These are phyloP conservation scores for Norana najaformis DNA, from an alignment of 2,888 invertebrate species.

Conservation along the genomic window DNA sequence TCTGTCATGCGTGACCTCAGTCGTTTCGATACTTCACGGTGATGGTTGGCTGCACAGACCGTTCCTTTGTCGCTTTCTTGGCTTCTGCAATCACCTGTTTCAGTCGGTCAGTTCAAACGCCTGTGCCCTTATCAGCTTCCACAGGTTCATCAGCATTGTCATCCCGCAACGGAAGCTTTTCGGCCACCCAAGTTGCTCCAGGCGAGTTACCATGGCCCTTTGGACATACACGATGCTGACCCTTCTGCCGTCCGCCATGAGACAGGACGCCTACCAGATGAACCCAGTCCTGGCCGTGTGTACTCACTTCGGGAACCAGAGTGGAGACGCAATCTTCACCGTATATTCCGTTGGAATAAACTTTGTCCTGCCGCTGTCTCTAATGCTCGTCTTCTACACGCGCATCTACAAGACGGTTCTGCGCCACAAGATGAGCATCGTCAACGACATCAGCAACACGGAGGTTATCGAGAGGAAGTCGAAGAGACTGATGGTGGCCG, in stretches of 20 bases:
- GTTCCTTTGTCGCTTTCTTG: slow-evolving; percentile 20
- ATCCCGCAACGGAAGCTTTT: slow-evolving; percentile 24
- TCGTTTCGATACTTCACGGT: not conserved
- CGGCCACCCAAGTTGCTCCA: not conserved
- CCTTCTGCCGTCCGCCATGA: not conserved
- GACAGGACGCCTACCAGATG: not conserved
- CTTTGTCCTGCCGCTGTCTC: slow-evolving; percentile 83
- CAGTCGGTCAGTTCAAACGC: slow-evolving; percentile 21
- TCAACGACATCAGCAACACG: not conserved
- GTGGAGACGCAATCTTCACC: not conserved
- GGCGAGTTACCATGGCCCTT: not conserved
- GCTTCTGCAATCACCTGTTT: slow-evolving; percentile 19
- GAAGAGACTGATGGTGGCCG: slow-evolving; percentile 26
- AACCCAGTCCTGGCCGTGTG: slow-evolving; percentile 18
- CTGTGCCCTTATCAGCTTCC: slow-evolving; percentile 29
- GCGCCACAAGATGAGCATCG: slow-evolving; percentile 48
- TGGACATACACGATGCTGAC: slow-evolving; percentile 19
- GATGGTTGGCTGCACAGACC: not conserved
- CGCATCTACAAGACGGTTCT: slow-evolving; percentile 68
- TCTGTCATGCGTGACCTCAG: not conserved
- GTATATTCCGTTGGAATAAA: slow-evolving; percentile 7
- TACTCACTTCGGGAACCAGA: not conserved
- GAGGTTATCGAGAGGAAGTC: slow-evolving; percentile 27
- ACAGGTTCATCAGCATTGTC: slow-evolving; percentile 25
- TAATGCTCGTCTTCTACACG: slow-evolving; percentile 89